Evolutionary conservation across 2,888 invertebrate species (phyloP).

Genomic region (Brassicogethes aeneus): DNA sequence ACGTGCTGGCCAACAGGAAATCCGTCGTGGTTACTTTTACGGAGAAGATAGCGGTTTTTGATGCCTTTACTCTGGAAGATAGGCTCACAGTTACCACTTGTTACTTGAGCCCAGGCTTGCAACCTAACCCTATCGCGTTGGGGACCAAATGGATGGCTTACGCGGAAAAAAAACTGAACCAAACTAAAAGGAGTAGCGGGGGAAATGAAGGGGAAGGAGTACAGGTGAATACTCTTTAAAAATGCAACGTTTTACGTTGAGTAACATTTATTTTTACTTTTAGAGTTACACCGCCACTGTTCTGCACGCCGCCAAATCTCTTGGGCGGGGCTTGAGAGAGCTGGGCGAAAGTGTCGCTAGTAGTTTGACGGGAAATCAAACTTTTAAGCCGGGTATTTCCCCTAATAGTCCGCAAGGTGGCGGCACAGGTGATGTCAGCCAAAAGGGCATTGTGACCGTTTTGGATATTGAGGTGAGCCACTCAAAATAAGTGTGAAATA

Average conservation of each 20-base stretch:
- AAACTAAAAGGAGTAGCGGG: conserved; percentile 70
- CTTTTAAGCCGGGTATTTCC: conserved; percentile 36
- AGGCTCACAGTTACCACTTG: conserved; percentile 82
- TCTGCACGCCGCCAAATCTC: conserved; percentile 87
- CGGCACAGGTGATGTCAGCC: conserved; percentile 48
- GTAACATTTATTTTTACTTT: conserved; percentile 27
- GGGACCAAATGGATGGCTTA: conserved; percentile 80
- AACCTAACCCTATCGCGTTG: conserved; percentile 74
- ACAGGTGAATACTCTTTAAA: conserved; percentile 26
- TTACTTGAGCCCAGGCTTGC: conserved; percentile 75
- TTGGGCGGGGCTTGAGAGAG: conserved; percentile 83
- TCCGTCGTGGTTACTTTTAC: conserved; percentile 82
- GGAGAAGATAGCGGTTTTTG: conserved; percentile 86
- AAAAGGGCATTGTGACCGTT: conserved; percentile 83
- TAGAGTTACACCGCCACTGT: conserved; percentile 89
- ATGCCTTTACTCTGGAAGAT: conserved; percentile 81
- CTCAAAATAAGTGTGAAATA: too few species aligned
- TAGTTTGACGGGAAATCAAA: conserved; percentile 65
- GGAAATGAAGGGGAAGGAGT: conserved; percentile 62
- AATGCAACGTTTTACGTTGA: conserved; percentile 3
- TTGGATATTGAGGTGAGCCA: conserved; percentile 65
- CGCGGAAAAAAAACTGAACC: conserved; percentile 77
- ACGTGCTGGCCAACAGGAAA: conserved; percentile 81
- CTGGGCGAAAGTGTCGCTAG: conserved; percentile 88
- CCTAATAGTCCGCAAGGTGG: conserved; percentile 30